Percentiles rank a stretch among this genome's conserved stretches.
phyloP scores from a whole-genome alignment of 2,113 vertebrate species.

The Verasper variegatus region DNA sequence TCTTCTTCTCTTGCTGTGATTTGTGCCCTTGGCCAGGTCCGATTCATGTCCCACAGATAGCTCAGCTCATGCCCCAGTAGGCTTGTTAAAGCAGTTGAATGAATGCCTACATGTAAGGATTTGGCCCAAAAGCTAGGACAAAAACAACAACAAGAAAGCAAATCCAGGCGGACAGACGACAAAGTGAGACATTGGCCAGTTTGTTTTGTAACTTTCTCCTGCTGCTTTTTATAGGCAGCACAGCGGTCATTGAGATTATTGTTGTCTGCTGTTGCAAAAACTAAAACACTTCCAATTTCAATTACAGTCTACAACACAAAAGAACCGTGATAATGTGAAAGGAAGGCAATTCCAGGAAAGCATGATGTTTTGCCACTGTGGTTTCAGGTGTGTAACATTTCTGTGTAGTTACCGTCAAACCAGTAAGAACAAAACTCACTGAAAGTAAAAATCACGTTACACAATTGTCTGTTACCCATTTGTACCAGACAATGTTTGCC shows the following conservation, averaged over 20 bases:
- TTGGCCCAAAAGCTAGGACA: constrained; percentile 70
- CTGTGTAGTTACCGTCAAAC: constrained; percentile 9
- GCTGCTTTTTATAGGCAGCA: constrained; percentile 54
- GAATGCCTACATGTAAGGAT: constrained; percentile 74
- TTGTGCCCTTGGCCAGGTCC: constrained; percentile 78
- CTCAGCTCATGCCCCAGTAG: constrained; percentile 78
- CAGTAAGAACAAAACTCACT: neutral
- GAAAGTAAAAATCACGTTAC: constrained; percentile 5
- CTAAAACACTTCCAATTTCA: constrained; percentile 51
- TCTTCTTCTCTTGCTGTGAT: constrained; percentile 72
- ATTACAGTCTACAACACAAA: constrained; percentile 34
- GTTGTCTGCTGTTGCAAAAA: constrained; percentile 32
- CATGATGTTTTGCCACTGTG: constrained; percentile 5
- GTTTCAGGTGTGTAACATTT: constrained; percentile 12
- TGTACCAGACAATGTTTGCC: neutral
- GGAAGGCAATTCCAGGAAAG: constrained; percentile 25
- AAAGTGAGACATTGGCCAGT: constrained; percentile 74
- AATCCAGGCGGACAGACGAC: constrained; percentile 73
- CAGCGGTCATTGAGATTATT: constrained; percentile 48
- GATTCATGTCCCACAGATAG: constrained; percentile 78
- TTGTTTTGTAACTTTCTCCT: constrained; percentile 70
- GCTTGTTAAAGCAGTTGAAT: constrained; percentile 79
- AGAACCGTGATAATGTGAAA: constrained; percentile 7
- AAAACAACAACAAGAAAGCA: constrained; percentile 77
- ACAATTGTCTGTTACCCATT: neutral